Conservation (phyloP, 2,888 invertebrate genomes). For the Apamea monoglypha region DNA sequence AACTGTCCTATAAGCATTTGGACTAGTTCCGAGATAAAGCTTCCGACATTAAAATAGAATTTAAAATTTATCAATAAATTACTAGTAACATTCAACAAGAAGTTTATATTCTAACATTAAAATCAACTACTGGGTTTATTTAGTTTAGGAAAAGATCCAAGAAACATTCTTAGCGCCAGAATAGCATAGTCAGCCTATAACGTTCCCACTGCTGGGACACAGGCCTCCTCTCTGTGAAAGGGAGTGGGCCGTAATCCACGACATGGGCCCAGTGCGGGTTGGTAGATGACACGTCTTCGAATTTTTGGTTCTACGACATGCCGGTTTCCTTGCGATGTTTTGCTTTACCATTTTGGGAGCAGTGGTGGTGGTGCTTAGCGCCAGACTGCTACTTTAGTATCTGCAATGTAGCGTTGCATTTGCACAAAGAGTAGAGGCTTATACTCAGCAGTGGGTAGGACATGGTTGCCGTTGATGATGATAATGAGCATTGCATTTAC, state of each 20-base stretch:
- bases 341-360: too few species aligned
- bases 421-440: not conserved
- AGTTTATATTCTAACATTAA: slow-evolving; percentile 52
- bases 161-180: not conserved
- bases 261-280: too few species aligned
- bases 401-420: not conserved
- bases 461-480: too few species aligned
- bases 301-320: too few species aligned
- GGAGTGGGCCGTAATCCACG: too few species aligned
- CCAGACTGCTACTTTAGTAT: not conserved
- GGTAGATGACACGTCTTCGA: too few species aligned
- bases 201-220: too few species aligned
- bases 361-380: not conserved
- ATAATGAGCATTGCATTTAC: not conserved
- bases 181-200: not conserved
- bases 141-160: not conserved
- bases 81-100: too few species aligned
- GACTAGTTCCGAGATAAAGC: slow-evolving; percentile 59
- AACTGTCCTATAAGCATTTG: slow-evolving; percentile 63
- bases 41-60: slow-evolving; percentile 63
- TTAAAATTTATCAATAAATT: not conserved
- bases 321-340: too few species aligned
- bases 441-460: not conserved
- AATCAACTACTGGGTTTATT: not conserved
- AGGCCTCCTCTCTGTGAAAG: too few species aligned